Evolutionary conservation across 2,797 vertebrate genomes (phyloP).

Genomic region (Pelobates cultripes): DNA sequence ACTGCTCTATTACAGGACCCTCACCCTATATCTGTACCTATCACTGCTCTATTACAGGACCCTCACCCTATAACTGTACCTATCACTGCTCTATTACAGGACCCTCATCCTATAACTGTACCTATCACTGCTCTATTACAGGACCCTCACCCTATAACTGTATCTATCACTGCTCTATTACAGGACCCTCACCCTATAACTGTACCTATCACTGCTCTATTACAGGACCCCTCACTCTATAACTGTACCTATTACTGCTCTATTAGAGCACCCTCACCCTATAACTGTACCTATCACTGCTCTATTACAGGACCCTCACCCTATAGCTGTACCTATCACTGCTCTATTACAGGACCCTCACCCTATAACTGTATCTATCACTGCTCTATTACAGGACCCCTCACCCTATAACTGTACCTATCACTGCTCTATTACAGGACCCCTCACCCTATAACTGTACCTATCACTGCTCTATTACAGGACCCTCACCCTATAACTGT

Average conservation of each 20-base stretch:
- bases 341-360: conserved; percentile 8
- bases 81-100: conserved; percentile 4
- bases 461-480: background rate
- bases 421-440: background rate
- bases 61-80: conserved; percentile 15
- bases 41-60: conserved; percentile 11
- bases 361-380: conserved; percentile 2
- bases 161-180: background rate
- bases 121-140: background rate
- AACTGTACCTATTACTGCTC: background rate
- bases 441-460: background rate
- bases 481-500: conserved; percentile 1
- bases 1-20: conserved; percentile 15
- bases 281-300: conserved; percentile 1
- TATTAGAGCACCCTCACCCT: background rate
- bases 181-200: background rate
- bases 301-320: conserved; percentile 13
- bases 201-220: background rate
- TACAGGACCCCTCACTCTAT: background rate
- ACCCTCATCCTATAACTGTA: conserved; percentile 11
- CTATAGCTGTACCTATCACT: conserved; percentile 9
- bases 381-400: background rate
- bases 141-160: background rate
- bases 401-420: background rate
- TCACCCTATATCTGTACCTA: conserved; percentile 10